Base-by-base conservation (phyloP, 2,888 invertebrate genomes). In the Chrysolina americana region DNA sequence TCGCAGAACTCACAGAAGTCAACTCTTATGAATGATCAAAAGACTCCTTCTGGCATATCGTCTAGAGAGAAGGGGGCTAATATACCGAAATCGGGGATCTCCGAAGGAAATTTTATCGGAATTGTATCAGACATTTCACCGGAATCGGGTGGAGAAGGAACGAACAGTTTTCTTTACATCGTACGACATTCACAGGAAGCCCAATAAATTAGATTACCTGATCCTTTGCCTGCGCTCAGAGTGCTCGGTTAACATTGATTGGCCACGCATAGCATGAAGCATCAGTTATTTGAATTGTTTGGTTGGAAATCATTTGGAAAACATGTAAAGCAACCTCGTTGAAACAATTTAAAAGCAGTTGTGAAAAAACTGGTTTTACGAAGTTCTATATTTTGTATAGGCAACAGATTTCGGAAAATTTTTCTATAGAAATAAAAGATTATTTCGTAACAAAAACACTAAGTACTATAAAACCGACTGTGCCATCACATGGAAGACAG, bases 1-100 rank as follows among this genome's bases (percentile, higher is more conserved):
- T n/a, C 59, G 36, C 59, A 59, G n/a, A 59, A 59, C n/a, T 28
- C 59, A n/a, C n/a, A n/a, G 36, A 59, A 59, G 36, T 28, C 23
- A n/a, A 59, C 59, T 36, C n/a, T 28, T 59, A 36, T 36, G 59
- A 59, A 59, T 59, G 59, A 59, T 59, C 59, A 59, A 59, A 59
- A 59, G 59, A 59, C 36, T 59, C 17, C 36, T 19, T 28, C n/a
- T 3, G 28, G 11, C 10, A 10, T 36, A 28, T 28, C 28, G 59
- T 28, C 59, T 28, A 36, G 9, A n/a, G 59, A 59, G 1, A 23
- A 36, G 10, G 59, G 15, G 28, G 8, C 59, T 36, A 59, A 59
- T 59, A 28, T 19, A 59, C 59, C n/a, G 28, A 59, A 28, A n/a
- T 36, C 28, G 36, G 19, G 53, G 59, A 2, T 28, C n/a, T 36